phyloP scores from a whole-genome alignment of 2,888 invertebrate species.

The Catocala fraxini region DNA sequence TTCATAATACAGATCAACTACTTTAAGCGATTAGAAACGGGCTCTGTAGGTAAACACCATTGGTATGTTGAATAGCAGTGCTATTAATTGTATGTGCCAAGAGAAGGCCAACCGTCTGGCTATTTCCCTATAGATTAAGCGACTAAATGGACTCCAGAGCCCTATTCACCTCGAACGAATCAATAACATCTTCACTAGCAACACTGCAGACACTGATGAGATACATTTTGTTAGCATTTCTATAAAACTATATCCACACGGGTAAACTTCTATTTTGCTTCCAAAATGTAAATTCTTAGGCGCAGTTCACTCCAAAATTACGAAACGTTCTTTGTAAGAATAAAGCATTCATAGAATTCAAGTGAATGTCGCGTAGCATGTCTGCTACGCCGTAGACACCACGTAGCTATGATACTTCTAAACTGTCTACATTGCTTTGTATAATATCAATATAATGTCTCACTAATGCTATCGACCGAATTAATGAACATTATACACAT shows the following conservation, averaged over 20 bases:
- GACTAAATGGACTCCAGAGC: background rate
- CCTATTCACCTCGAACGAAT: no score
- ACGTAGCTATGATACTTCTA: slow-evolving; percentile 8
- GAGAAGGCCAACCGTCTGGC: no score
- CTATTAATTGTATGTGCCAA: background rate
- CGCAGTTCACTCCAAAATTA: background rate
- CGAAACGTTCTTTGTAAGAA: slow-evolving; percentile 7
- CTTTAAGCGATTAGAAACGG: no score
- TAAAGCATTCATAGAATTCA: slow-evolving; percentile 11
- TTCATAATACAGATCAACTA: background rate
- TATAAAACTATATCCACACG: no score
- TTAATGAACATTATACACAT: slow-evolving; percentile 1
- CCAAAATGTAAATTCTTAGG: background rate
- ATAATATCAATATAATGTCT: background rate
- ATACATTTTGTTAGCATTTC: no score
- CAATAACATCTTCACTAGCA: no score
- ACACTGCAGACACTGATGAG: no score
- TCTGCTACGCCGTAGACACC: slow-evolving; percentile 27
- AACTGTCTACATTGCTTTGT: slow-evolving; percentile 1
- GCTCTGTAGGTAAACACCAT: no score
- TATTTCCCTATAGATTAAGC: background rate
- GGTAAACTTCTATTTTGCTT: background rate
- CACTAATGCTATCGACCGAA: background rate
- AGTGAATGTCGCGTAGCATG: slow-evolving; percentile 10
- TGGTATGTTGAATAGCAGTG: no score